Conservation (phyloP, 2,797 vertebrate species). For the Pseudocheirus occidentalis region DNA sequence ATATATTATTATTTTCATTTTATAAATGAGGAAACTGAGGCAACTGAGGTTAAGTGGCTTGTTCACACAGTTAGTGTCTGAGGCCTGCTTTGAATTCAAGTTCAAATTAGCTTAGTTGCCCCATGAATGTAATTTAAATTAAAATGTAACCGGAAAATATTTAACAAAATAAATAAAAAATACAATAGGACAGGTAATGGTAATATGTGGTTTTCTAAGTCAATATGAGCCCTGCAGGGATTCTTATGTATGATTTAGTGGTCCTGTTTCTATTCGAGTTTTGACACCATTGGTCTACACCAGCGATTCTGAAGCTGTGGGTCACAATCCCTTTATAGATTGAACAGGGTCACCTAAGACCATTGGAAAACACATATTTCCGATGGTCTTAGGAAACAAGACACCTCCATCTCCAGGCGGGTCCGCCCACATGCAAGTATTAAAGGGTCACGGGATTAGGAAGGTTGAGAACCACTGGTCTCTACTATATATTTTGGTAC, state of each 20-base stretch:
- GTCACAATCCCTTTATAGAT: no score
- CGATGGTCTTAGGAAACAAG: no score
- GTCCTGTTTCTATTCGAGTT: background rate
- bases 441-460: no score
- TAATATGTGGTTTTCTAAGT: background rate
- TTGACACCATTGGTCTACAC: background rate
- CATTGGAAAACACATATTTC: no score
- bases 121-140: background rate
- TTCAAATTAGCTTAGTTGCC: background rate
- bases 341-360: no score
- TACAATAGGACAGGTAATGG: background rate
- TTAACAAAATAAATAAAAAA: background rate
- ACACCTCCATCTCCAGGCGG: no score
- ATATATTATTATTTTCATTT: background rate
- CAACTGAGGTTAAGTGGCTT: background rate
- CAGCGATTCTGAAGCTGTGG: no score
- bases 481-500: background rate
- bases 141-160: background rate
- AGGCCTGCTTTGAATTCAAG: background rate
- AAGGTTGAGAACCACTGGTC: no score
- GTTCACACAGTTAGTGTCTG: background rate
- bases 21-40: background rate
- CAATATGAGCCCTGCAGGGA: background rate
- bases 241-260: background rate
- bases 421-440: no score